These are phyloP conservation scores for Threskiornis aethiopicus DNA, from an alignment of 2,797 vertebrate species.

Conservation along the genomic window DNA sequence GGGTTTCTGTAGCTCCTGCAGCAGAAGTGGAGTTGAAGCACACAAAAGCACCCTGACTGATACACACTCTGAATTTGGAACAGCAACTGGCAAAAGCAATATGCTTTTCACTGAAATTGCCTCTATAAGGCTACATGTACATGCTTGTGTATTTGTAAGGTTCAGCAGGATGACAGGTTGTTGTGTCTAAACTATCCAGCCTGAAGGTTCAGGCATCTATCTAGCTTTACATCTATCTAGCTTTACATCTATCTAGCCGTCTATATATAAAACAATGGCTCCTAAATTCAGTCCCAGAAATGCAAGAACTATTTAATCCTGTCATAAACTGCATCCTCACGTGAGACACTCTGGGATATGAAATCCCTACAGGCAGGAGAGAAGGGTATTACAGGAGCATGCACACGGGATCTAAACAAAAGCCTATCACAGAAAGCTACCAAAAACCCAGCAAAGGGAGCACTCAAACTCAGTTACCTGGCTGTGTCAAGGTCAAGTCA, in stretches of 20 bases:
- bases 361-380: neutral
- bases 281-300: neutral
- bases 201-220: neutral
- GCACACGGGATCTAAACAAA: neutral
- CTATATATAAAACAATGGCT: neutral
- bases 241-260: neutral
- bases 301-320: neutral
- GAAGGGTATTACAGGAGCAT: neutral
- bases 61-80: conserved; percentile 50
- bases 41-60: conserved; percentile 55
- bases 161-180: neutral
- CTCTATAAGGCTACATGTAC: neutral
- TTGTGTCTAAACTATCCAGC: neutral
- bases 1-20: conserved; percentile 59
- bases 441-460: neutral
- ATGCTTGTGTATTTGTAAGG: neutral
- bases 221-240: neutral
- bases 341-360: neutral
- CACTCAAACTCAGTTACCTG: neutral
- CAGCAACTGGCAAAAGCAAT: conserved; percentile 33
- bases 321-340: neutral
- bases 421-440: neutral
- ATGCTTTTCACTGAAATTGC: neutral
- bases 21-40: conserved; percentile 58
- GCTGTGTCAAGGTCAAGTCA: neutral